Evolutionary conservation across 2,888 invertebrate genomes (phyloP), one percentile per base, ranked within the genome.

Genomic region (Dicranocentrus wangi): DNA sequence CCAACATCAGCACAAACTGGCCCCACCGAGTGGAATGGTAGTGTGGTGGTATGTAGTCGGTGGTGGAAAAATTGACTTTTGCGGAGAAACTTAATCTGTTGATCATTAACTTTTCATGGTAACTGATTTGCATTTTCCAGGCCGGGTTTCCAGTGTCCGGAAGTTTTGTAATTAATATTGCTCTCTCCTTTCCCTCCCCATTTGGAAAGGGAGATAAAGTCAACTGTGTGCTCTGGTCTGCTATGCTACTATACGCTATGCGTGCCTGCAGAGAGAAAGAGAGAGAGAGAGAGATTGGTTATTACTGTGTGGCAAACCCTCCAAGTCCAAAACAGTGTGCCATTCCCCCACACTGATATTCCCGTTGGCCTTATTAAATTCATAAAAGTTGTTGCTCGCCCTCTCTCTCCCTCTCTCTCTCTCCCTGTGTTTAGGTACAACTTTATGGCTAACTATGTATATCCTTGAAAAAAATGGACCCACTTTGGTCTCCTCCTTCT

Each of bases 151-250:
- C 27, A 17, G 19, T 43, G 51, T 55, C 68, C 68, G 68, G 68
- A 76, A 76, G 76, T 76, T 76, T 76, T 76, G 60, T 68, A 76
- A 76, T 76, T 76, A 76, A 76, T 76, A 76, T 76, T 76, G 68
- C 68, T 68, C 43, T 51, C 53, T 28, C n/a, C 10, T 2, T 58
- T 21, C 21, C 58, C 58, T 39, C 39, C 39, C 7, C 39, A 39
- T 13, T 8, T 13, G 39, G 61, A 51, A n/a, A n/a, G n/a, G n/a
- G n/a, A n/a, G n/a, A n/a, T n/a, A n/a, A n/a, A n/a, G n/a, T n/a
- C n/a, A n/a, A n/a, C n/a, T n/a, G n/a, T n/a, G n/a, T n/a, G n/a
- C n/a, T n/a, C n/a, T n/a, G n/a, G n/a, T n/a, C n/a, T n/a, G n/a
- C n/a, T n/a, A n/a, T n/a, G n/a, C n/a, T n/a, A n/a, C n/a, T n/a